Conservation (phyloP, 1,140 invertebrate species). For the Dendroctonus valens region DNA sequence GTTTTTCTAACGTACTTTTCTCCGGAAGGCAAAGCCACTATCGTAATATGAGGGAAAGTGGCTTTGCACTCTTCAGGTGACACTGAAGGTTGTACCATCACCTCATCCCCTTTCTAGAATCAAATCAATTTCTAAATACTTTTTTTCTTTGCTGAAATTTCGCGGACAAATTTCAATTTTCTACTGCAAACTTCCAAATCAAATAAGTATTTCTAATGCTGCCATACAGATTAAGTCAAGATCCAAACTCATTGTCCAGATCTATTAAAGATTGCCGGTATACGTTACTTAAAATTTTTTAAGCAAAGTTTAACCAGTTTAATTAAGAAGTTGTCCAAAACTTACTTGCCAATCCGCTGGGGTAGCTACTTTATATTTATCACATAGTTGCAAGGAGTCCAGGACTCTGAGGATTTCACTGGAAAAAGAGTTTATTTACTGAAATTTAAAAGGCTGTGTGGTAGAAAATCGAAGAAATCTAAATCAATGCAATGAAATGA, state of each 20-base stretch:
- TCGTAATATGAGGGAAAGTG: slow-evolving; percentile 66
- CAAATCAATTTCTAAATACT: not conserved
- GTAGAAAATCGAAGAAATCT: not conserved
- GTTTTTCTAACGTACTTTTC: slow-evolving; percentile 76
- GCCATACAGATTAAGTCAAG: no score
- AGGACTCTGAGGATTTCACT: slow-evolving; percentile 86
- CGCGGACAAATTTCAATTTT: no score
- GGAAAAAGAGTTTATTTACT: slow-evolving; percentile 44
- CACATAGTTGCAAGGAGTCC: slow-evolving; percentile 84
- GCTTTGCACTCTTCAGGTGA: slow-evolving; percentile 67
- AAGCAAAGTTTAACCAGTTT: not conserved
- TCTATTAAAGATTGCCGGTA: slow-evolving; percentile 9
- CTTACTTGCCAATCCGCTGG: slow-evolving; percentile 87
- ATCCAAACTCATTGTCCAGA: not conserved
- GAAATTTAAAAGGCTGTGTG: not conserved
- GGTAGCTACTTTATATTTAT: slow-evolving; percentile 73
- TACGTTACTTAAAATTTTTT: slow-evolving; percentile 1
- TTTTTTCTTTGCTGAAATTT: no score
- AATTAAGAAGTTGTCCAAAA: slow-evolving; percentile 46
- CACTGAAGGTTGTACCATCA: slow-evolving; percentile 80
- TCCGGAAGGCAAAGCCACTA: slow-evolving; percentile 74
- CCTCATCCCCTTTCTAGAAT: slow-evolving; percentile 70
- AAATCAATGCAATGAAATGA: not conserved
- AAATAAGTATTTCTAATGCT: no score
- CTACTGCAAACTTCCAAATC: no score